Evolutionary conservation across 2,888 invertebrate genomes (phyloP), one percentile per base, ranked within the genome.

Genomic region (Standfussiana lucernea): DNA sequence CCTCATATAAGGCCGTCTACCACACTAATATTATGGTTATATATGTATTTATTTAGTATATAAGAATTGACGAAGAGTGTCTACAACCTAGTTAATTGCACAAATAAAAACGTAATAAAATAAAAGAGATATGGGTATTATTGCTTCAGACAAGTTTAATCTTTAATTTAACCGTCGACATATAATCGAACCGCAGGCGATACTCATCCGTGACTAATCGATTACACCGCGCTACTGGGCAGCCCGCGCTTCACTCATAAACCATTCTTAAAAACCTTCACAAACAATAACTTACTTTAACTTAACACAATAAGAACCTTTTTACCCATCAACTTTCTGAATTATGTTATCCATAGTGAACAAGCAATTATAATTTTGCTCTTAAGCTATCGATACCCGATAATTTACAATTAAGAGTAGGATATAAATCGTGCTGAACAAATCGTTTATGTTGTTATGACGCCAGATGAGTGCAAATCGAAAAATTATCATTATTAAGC

Each of bases 171-270:
- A 83, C 84, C 85, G 79, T 90, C 85, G 85, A 89, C 86, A 90
- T 87, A 90, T 91, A 91, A 88, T 91, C 89, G 90, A 91, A 89
- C 87, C 84, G 85, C 88, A 85, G 86, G 87, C 89, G 87, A 91
- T 91, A 90, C 91, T 88, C 83, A 88, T 88, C 92, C 93, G 91
- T 90, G 85, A 83, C 92, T 87, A 94, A 95, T 94, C 92, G 93
- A 95, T 95, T 95, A 90, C 77, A 88, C 77, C 89, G 83, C 91
- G 93, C 95, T 95, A 94, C 95, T 92, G 95, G 92, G 87, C 90
- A 90, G 89, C 86, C 79, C 85, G 82, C 85, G 85, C 81, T 85
- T 88, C 79, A 85, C 85, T 86, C 86, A 83, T 89, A 88, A 85
- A 87, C 78, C 75, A 86, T 82, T 88, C 83, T 82, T 82, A 62